Percentiles rank a stretch among this genome's conserved stretches.
phyloP scores from a whole-genome alignment of 2,888 invertebrate species.

The Lycia hirtaria region DNA sequence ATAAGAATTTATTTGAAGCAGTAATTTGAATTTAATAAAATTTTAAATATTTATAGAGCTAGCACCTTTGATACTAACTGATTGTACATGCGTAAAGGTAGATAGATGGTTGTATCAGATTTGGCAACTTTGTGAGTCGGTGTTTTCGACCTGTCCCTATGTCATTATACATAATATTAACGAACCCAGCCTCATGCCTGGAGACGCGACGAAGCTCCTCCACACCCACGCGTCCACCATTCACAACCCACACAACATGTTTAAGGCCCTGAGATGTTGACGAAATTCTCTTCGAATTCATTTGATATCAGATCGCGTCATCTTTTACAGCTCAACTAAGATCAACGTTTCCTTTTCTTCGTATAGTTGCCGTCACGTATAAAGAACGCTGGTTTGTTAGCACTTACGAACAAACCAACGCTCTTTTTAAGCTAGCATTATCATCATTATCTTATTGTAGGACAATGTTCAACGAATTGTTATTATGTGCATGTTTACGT shows the following conservation, averaged over 20 bases:
- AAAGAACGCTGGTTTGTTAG: slow-evolving; percentile 15
- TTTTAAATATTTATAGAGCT: too few relatives aligned
- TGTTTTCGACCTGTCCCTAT: too few relatives aligned
- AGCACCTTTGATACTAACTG: too few relatives aligned
- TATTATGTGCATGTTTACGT: slow-evolving; percentile 25
- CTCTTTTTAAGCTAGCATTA: background rate
- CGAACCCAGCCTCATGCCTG: background rate
- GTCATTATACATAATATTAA: too few relatives aligned
- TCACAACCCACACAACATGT: slow-evolving; percentile 18
- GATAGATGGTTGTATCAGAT: too few relatives aligned
- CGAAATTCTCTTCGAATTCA: slow-evolving; percentile 15
- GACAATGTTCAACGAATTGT: slow-evolving; percentile 7
- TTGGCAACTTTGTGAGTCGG: too few relatives aligned
- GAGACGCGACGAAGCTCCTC: slow-evolving; percentile 10
- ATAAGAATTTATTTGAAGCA: too few relatives aligned
- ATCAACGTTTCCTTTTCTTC: slow-evolving; percentile 9
- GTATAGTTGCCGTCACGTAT: slow-evolving; percentile 2
- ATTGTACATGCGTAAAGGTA: too few relatives aligned
- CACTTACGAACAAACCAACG: too few relatives aligned
- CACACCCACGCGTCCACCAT: slow-evolving; percentile 1
- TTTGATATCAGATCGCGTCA: slow-evolving; percentile 10
- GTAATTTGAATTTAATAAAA: too few relatives aligned
- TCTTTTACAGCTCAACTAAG: slow-evolving; percentile 5
- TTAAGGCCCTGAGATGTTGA: slow-evolving; percentile 14
- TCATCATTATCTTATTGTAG: slow-evolving; percentile 3